phyloP scores from a whole-genome alignment of 2,797 vertebrate species.

The Naso thynnoides region DNA sequence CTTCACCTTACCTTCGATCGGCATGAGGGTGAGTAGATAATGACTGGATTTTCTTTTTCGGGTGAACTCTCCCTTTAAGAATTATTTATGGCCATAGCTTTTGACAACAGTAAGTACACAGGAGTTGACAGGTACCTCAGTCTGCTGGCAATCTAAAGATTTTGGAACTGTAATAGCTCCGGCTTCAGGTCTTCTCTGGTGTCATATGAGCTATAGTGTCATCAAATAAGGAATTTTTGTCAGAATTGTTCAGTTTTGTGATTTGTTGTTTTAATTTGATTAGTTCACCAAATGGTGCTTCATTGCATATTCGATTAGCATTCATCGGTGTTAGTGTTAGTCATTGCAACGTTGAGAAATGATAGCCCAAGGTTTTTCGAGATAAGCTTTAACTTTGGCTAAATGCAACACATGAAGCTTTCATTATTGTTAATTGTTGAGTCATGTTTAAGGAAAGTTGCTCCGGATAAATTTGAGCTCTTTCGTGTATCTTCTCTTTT shows the following conservation, averaged over 20 bases:
- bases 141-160: slow-evolving; percentile 63
- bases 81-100: slow-evolving; percentile 3
- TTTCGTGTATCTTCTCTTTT: neutral
- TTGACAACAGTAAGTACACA: slow-evolving; percentile 30
- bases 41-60: too few relatives aligned
- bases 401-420: slow-evolving; percentile 2
- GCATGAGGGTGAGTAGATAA: too few relatives aligned
- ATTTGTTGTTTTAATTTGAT: slow-evolving; percentile 33
- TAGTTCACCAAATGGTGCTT: slow-evolving; percentile 32
- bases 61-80: too few relatives aligned
- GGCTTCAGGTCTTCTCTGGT: slow-evolving; percentile 79
- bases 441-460: neutral
- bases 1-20: too few relatives aligned
- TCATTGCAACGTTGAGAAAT: slow-evolving; percentile 17
- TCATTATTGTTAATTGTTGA: slow-evolving; percentile 3
- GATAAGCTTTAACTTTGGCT: slow-evolving; percentile 10
- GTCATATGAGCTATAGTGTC: slow-evolving; percentile 83
- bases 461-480: neutral
- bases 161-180: slow-evolving; percentile 78
- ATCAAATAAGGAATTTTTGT: slow-evolving; percentile 77
- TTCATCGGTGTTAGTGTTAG: slow-evolving; percentile 56
- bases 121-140: slow-evolving; percentile 76
- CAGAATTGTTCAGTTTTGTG: slow-evolving; percentile 53
- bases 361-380: neutral
- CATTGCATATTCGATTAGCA: slow-evolving; percentile 35